Base-by-base conservation (phyloP, 1,140 invertebrate genomes). In the Brachionus paranguensis region DNA sequence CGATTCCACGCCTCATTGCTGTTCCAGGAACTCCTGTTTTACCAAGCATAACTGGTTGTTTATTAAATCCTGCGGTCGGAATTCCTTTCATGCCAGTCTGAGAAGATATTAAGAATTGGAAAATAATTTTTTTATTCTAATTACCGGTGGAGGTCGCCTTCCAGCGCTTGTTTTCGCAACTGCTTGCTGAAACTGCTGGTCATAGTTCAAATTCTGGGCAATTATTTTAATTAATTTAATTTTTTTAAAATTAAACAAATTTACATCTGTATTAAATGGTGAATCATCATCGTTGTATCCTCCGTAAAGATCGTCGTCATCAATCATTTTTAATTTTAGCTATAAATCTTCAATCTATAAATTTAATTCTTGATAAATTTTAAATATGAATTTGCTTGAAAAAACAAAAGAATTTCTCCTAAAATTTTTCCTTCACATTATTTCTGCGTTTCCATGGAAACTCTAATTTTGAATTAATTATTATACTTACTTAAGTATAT, bases 111-210 rank as follows among this genome's bases (percentile, higher is more conserved):
- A 50, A 41, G 64, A 83, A 70, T 78, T 70, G 43, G 76, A 20
- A 55, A 86, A 84, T 29, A 85, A 43, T 79, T 78, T 84, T 84
- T 74, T 47, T 65, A 68, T 70, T 70, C 33, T 37, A 85, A 60
- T 65, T 53, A 88, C 88, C 24, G 88, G 86, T 64, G 92, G 90
- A 45, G 91, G 89, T 85, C 91, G 87, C 85, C 90, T 89, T n/a
- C 91, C 91, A 89, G 93, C 91, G 86, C 92, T 92, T 60, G 90
- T 91, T 84, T 91, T 90, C 85, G 89, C 89, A 8, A 93, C 89
- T 72, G 92, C 91, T 86, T 93, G 91, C 86, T 92, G 92, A 86
- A 93, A 92, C 68, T 89, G 90, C 86, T 92, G 91, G 89, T 93
- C 93, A 86, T 92, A 90, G 78, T 92, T 91, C 47, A 93, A 88